A percentile compares a stretch with the other conserved stretches of the same genome.
Evolutionary conservation across 2,113 vertebrate genomes (phyloP).

Genomic region (Rousettus leschenaultii): DNA sequence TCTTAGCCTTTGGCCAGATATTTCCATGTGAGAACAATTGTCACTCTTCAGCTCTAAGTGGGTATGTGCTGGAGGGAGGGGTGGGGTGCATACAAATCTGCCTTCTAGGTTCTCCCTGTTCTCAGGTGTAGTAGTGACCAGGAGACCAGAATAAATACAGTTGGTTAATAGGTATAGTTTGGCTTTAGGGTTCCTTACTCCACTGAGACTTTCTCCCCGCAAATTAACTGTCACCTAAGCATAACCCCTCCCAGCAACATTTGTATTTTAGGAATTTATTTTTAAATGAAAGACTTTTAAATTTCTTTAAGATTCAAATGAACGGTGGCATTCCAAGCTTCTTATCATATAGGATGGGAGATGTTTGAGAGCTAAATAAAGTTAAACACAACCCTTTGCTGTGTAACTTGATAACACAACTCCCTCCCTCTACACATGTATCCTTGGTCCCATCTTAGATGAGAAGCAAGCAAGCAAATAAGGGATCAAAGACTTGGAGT

Average conservation of each 20-base stretch:
- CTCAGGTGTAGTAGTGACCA: background rate
- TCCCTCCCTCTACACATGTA: no score
- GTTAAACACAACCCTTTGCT: background rate
- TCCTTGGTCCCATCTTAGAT: background rate
- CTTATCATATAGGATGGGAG: background rate
- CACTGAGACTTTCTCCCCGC: background rate
- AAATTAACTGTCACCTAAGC: background rate
- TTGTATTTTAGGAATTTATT: background rate
- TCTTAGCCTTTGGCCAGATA: background rate
- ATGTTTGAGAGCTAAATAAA: background rate
- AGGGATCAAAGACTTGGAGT: background rate
- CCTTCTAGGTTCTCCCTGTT: background rate
- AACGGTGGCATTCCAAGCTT: background rate
- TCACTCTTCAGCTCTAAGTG: background rate
- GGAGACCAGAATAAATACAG: background rate
- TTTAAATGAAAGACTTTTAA: background rate
- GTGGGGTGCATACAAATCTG: background rate
- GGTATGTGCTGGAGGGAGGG: background rate
- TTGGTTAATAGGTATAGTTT: background rate
- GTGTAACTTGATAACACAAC: background rate
- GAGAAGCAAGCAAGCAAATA: background rate
- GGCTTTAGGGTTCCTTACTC: background rate
- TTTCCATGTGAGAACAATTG: background rate
- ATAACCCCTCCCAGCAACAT: background rate
- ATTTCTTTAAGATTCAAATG: background rate